Percentiles rank a stretch among this genome's conserved stretches.
Evolutionary conservation across 2,888 invertebrate genomes (phyloP).

Genomic region (Patella pellucida): DNA sequence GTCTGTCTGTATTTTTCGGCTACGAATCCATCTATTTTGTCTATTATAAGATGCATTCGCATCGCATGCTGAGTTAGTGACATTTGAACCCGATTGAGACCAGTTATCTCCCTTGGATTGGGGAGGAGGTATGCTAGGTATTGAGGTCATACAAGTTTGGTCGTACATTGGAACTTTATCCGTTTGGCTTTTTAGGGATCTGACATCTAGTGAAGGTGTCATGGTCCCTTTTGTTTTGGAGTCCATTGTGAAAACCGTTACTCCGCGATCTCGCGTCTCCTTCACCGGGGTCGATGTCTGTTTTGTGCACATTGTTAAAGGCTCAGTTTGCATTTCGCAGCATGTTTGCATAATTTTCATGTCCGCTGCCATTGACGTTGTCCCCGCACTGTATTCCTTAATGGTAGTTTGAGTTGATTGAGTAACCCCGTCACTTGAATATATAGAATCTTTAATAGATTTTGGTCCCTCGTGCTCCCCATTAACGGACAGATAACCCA

Average conservation of each 20-base stretch:
- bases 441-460: not conserved
- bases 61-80: slow-evolving; percentile 21
- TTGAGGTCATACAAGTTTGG: slow-evolving; percentile 16
- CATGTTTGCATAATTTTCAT: not conserved
- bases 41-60: slow-evolving; percentile 19
- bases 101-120: not conserved
- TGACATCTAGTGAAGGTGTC: slow-evolving; percentile 33
- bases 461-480: not conserved
- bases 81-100: slow-evolving; percentile 27
- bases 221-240: slow-evolving; percentile 37
- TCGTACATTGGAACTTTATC: slow-evolving; percentile 22
- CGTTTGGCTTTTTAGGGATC: slow-evolving; percentile 38
- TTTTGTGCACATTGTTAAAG: not conserved
- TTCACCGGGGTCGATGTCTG: slow-evolving; percentile 2
- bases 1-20: slow-evolving; percentile 39
- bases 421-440: not conserved
- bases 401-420: not conserved
- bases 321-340: slow-evolving; percentile 29
- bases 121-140: slow-evolving; percentile 9
- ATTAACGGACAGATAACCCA: slow-evolving; percentile 50
- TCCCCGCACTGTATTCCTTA: not conserved
- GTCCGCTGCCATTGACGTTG: slow-evolving; percentile 13
- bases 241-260: slow-evolving; percentile 14
- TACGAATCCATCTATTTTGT: slow-evolving; percentile 27
- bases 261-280: slow-evolving; percentile 25